Conservation (phyloP, 1,140 invertebrate species). For the Microvelia longipes region DNA sequence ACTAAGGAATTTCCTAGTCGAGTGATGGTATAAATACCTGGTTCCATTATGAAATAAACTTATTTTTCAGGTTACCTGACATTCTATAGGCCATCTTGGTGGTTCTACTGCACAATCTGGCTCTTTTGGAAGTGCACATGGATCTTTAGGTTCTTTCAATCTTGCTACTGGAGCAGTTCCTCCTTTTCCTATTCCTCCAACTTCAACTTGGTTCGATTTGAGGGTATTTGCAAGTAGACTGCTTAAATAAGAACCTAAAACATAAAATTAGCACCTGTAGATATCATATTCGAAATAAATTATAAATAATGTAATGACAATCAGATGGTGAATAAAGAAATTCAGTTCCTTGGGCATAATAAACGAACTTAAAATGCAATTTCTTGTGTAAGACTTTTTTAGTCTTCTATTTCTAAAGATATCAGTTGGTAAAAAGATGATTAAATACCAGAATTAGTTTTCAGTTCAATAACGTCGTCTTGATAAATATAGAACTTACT, state of each 20-base stretch:
- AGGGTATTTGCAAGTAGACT: conserved; percentile 40
- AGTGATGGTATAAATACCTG: too few relatives aligned
- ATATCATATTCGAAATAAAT: not conserved
- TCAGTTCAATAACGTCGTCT: too few relatives aligned
- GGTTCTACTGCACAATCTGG: conserved; percentile 51
- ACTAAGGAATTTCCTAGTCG: too few relatives aligned
- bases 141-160: conserved; percentile 46
- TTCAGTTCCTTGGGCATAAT: not conserved
- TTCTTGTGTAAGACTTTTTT: not conserved
- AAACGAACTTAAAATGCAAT: not conserved
- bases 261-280: not conserved
- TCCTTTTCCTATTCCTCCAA: conserved; percentile 44
- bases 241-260: conserved; percentile 37
- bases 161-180: conserved; percentile 39
- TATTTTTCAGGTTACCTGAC: too few relatives aligned
- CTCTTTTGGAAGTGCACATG: conserved; percentile 49
- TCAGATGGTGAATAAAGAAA: not conserved
- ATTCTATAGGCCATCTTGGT: conserved; percentile 74
- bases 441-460: not conserved
- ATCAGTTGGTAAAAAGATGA: not conserved
- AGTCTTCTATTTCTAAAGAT: not conserved
- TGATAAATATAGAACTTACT: too few relatives aligned
- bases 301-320: not conserved
- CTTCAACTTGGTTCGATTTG: conserved; percentile 47
- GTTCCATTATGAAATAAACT: too few relatives aligned